Percentiles rank a stretch among this genome's conserved stretches.
Conservation (phyloP, 2,888 invertebrate genomes). For the Tetramorium bicarinatum region DNA sequence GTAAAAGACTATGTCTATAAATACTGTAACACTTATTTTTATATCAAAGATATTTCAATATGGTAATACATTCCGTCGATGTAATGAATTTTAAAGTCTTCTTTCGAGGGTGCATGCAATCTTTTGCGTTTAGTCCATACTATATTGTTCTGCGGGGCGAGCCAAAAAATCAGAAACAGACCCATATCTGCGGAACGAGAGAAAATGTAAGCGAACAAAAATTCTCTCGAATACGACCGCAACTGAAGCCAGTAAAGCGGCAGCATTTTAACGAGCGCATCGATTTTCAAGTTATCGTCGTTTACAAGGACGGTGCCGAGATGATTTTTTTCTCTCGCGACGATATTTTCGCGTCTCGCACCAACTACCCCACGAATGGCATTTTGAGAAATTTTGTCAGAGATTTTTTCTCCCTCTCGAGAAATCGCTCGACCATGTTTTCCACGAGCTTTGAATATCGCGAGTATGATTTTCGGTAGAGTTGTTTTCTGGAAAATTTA, state of each 20-base stretch:
- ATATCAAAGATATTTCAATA: neutral
- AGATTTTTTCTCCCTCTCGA: conserved; percentile 23
- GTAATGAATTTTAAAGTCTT: neutral
- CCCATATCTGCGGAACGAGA: neutral
- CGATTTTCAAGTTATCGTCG: conserved; percentile 59
- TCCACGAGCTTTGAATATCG: conserved; percentile 14
- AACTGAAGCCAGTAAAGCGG: conserved; percentile 28
- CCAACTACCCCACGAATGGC: neutral
- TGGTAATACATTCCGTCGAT: too few species aligned
- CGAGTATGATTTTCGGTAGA: neutral
- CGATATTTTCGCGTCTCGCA: conserved; percentile 24
- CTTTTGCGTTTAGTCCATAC: neutral
- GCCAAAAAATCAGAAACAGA: neutral
- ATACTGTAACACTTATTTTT: conserved; percentile 4
- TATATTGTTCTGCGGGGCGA: neutral
- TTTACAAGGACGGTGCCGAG: neutral
- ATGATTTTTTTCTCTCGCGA: conserved; percentile 14
- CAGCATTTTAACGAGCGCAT: conserved; percentile 53
- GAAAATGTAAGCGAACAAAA: conserved; percentile 27
- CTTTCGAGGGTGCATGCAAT: neutral
- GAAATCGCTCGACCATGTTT: conserved; percentile 16
- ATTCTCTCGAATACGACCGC: conserved; percentile 13
- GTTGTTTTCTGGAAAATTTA: conserved; percentile 12
- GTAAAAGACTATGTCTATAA: neutral
- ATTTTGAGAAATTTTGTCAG: conserved; percentile 30